Evolutionary conservation across 2,797 vertebrate species (phyloP).

Genomic region (Balearica regulorum): DNA sequence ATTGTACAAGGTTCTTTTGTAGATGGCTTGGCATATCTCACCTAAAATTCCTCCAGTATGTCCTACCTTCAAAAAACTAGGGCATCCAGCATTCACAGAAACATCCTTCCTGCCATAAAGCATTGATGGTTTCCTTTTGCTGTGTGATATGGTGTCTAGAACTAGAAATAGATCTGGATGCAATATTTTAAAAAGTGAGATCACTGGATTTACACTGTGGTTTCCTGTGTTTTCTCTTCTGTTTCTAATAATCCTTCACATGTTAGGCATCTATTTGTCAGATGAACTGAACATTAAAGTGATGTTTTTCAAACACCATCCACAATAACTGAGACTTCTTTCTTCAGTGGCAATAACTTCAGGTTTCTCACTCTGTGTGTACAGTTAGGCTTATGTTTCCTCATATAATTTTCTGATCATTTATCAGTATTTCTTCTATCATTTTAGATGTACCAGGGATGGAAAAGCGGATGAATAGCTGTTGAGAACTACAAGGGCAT

Average conservation of each 20-base stretch:
- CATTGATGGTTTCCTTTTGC: background rate
- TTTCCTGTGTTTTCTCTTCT: constrained; percentile 17
- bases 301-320: background rate
- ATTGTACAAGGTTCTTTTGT: background rate
- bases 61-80: background rate
- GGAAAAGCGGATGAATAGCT: background rate
- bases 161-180: background rate
- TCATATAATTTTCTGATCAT: background rate
- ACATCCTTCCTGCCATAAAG: background rate
- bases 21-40: background rate
- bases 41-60: background rate
- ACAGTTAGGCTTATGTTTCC: background rate
- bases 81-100: background rate
- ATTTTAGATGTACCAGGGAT: background rate
- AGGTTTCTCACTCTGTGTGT: background rate
- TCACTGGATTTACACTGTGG: background rate
- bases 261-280: background rate
- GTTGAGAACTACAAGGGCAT: background rate
- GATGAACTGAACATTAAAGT: background rate
- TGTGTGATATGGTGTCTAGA: background rate
- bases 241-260: constrained; percentile 1
- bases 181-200: background rate
- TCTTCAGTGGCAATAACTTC: background rate
- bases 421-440: background rate
- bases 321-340: background rate